Percentiles rank a stretch among this genome's conserved stretches.
These are phyloP conservation scores for Mesembrinibis cayennensis DNA, from an alignment of 2,113 vertebrate genomes.

Conservation along the genomic window DNA sequence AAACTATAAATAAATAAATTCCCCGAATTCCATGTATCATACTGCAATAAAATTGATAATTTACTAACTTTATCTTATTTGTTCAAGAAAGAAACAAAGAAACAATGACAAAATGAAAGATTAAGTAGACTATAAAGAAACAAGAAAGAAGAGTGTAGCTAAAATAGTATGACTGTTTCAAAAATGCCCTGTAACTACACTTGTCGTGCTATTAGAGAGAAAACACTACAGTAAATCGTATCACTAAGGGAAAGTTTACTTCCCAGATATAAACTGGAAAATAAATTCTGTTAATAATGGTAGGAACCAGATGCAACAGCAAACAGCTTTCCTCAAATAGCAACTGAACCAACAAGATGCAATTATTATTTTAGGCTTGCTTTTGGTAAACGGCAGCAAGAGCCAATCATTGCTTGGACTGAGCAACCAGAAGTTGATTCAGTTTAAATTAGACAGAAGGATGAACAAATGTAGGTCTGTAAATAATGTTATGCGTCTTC, in stretches of 20 bases:
- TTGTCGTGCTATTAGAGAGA: neutral
- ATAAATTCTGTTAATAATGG: neutral
- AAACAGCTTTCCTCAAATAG: neutral
- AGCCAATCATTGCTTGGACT: neutral
- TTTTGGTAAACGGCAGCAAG: neutral
- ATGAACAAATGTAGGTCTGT: neutral
- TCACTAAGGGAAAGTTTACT: neutral
- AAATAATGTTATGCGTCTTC: neutral
- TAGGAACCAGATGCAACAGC: neutral
- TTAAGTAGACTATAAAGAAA: neutral
- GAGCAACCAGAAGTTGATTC: neutral
- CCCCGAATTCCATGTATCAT: neutral
- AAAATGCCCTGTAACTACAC: neutral
- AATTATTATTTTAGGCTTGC: neutral
- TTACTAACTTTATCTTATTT: neutral
- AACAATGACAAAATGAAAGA: neutral
- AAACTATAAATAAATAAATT: neutral
- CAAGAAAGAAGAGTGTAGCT: neutral
- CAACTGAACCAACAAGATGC: neutral
- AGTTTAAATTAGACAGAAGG: neutral
- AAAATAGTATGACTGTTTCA: neutral
- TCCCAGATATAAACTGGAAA: neutral
- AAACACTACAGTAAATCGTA: neutral
- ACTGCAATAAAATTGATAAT: neutral
- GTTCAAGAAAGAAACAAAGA: neutral